Percentiles rank a stretch among this genome's conserved stretches.
Evolutionary conservation across 1,140 invertebrate species (phyloP).

Genomic region (Aleiodes sp.): DNA sequence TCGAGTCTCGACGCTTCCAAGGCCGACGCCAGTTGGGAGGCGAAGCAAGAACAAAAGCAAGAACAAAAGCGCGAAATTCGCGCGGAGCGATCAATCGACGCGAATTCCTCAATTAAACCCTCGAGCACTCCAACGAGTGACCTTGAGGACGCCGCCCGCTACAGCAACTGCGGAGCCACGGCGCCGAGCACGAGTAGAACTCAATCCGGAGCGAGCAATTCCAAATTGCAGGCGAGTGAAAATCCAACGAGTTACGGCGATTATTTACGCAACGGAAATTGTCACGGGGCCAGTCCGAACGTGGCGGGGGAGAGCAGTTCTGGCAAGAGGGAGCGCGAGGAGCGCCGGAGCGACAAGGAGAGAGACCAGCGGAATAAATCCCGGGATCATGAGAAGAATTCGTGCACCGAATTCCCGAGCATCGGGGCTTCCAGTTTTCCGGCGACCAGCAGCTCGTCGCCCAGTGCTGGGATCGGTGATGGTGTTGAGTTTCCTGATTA

Average conservation of each 20-base stretch:
- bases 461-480: not conserved
- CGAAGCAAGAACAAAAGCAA: not conserved
- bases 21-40: not conserved
- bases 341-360: not conserved
- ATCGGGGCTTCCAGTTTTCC: not conserved
- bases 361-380: not conserved
- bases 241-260: constrained; percentile 4
- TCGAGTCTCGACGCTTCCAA: too few species aligned
- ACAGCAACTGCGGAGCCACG: not conserved
- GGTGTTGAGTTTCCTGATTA: not conserved
- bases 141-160: constrained; percentile 29
- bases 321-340: not conserved
- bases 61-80: not conserved
- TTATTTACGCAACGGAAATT: not conserved
- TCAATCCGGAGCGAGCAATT: constrained; percentile 25
- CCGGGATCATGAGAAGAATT: not conserved
- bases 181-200: not conserved
- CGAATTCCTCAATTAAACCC: constrained; percentile 45
- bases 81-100: not conserved
- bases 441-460: not conserved
- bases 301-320: not conserved
- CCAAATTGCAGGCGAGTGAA: not conserved
- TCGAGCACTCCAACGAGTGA: constrained; percentile 51
- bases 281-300: not conserved
- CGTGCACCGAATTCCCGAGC: not conserved